Base-by-base conservation (phyloP, 2,113 vertebrate genomes). In the Neotragus moschatus region DNA sequence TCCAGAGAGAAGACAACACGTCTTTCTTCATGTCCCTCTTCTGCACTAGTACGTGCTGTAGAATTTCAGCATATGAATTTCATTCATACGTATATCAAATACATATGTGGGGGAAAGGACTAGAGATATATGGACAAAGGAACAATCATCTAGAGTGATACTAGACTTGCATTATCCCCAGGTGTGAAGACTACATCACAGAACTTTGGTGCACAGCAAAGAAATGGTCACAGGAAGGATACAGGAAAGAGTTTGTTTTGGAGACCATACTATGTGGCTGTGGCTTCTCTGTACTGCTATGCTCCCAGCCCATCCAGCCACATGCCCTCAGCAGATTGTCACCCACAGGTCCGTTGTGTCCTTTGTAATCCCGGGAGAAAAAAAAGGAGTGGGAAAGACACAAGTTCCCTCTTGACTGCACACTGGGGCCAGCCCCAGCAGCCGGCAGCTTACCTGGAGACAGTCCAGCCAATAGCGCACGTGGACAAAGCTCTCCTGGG, bases 391-490 rank as follows among this genome's bases (percentile, higher is more conserved):
- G n/a, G n/a, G 58, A 43, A 80, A 53, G 94, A 86, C 12, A 5
- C 56, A 60, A n/a, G 43, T 5, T 43, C 30, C 45, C 79, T 80
- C 1, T 0, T 61, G 81, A 82, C 36, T 70, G 39, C 7, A 0
- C 2, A 82, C 33, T 3, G 21, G 39, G 1, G 0, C 75, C n/a
- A 7, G 14, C 43, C 0, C 0, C 25, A 36, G 45, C 0, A 60
- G 1, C 66, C 26, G 3, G 6, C 26, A 25, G 45, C 98, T 84
- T 98, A 99, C 99, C 99, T 99, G 98, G 97, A 99, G 98, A 90
- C 99, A 99, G 94, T 97, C 96, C 26, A 99, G 98, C 99, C 99
- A 99, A 98, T 99, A 99, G 77, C 93, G 98, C 82, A 99, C 98
- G 0, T 99, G 98, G 1, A 79, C 90, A 80, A 99, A 99, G 95